phyloP scores from a whole-genome alignment of 2,113 vertebrate genomes.

The Rhizomys pruinosus region DNA sequence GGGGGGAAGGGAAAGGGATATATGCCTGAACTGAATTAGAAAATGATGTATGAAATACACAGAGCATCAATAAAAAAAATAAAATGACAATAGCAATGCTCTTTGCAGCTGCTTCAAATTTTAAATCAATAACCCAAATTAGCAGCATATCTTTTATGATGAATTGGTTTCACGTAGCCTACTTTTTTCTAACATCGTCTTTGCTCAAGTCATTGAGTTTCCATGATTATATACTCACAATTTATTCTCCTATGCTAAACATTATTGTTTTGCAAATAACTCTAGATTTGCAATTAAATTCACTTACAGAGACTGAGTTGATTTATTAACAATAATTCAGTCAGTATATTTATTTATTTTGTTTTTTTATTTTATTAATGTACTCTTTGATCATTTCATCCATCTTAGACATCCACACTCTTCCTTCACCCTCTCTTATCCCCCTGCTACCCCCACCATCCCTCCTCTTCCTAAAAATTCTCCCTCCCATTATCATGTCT shows the following conservation, averaged over 20 bases:
- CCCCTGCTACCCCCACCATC: neutral
- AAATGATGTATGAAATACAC: no score
- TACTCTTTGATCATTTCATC: neutral
- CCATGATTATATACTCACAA: constrained; percentile 45
- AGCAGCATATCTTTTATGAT: constrained; percentile 22
- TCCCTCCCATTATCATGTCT: neutral
- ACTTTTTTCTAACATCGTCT: constrained; percentile 50
- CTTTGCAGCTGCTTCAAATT: constrained; percentile 34
- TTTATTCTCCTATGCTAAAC: constrained; percentile 1
- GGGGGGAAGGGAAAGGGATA: no score
- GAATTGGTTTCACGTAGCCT: constrained; percentile 41
- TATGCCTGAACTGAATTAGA: no score
- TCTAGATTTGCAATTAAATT: constrained; percentile 48
- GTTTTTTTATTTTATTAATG: neutral
- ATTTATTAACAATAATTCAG: constrained; percentile 33
- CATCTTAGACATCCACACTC: neutral
- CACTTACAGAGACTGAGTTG: constrained; percentile 16
- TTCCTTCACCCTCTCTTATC: neutral
- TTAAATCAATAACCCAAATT: constrained; percentile 57
- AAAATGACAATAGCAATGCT: neutral
- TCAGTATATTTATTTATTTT: neutral
- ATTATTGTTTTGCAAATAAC: constrained; percentile 54
- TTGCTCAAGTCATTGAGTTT: constrained; percentile 46
- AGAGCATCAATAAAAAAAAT: no score
- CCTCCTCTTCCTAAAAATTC: neutral